Conservation (phyloP, 2,888 invertebrate genomes). For the Acanthosepion lycidas region DNA sequence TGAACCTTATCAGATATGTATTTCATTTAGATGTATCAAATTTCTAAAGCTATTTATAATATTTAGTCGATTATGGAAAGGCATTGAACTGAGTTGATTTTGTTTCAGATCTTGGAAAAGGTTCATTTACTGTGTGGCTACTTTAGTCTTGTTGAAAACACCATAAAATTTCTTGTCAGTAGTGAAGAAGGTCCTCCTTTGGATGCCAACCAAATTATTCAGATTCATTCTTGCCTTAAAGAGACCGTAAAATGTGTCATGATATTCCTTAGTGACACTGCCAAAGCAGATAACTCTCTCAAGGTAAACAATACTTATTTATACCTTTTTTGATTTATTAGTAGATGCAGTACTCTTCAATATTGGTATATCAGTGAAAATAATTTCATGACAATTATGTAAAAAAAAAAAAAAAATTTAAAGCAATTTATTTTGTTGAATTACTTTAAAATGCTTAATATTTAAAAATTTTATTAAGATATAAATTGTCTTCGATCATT, state of each 20-base stretch:
- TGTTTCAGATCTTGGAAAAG: slow-evolving; percentile 58
- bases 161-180: slow-evolving; percentile 70
- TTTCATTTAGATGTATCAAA: no score
- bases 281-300: not conserved
- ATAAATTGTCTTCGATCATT: no score
- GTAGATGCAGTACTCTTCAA: not conserved
- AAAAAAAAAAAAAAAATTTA: no score
- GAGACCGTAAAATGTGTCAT: slow-evolving; percentile 68
- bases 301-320: not conserved
- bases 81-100: not conserved
- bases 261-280: slow-evolving; percentile 58
- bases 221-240: slow-evolving; percentile 87
- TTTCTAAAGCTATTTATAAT: no score
- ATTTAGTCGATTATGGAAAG: no score
- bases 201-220: slow-evolving; percentile 83
- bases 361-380: not conserved
- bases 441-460: no score
- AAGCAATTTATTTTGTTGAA: no score
- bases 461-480: no score
- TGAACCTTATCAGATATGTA: no score
- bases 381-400: no score
- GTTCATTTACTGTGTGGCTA: slow-evolving; percentile 68
- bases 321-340: not conserved
- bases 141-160: slow-evolving; percentile 69
- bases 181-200: slow-evolving; percentile 56